Conservation (phyloP, 2,888 invertebrate species). For the Amitus sp. region DNA sequence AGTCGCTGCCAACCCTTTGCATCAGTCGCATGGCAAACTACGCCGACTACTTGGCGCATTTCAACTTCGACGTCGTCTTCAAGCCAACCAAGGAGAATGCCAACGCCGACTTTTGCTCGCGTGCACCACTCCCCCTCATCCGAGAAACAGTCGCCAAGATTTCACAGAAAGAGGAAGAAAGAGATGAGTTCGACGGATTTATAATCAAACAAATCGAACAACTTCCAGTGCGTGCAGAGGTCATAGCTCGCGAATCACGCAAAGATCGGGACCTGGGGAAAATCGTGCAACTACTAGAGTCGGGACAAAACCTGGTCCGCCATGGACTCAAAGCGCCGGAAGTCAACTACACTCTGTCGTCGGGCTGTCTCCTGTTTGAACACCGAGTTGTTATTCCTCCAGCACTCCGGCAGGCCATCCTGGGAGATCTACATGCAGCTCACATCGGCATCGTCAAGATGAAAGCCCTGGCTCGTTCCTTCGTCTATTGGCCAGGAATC, state of each 20-base stretch:
- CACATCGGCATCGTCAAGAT: constrained; percentile 23
- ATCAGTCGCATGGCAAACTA: constrained; percentile 29
- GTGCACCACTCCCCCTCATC: neutral
- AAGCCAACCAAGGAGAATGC: constrained; percentile 13
- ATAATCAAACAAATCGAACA: neutral
- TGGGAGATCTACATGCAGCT: constrained; percentile 13
- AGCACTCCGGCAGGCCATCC: neutral
- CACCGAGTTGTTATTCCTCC: constrained; percentile 13
- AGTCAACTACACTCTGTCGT: constrained; percentile 4
- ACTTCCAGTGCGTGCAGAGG: neutral
- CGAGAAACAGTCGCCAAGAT: no score
- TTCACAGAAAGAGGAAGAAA: neutral
- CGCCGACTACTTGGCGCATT: constrained; percentile 21
- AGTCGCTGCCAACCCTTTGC: constrained; percentile 15
- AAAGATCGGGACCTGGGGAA: constrained; percentile 6
- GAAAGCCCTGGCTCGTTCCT: constrained; percentile 14
- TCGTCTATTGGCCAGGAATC: constrained; percentile 22
- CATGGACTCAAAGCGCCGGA: constrained; percentile 13
- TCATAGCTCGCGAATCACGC: constrained; percentile 3
- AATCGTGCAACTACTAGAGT: constrained; percentile 4
- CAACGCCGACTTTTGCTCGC: constrained; percentile 21
- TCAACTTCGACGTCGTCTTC: constrained; percentile 15
- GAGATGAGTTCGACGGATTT: constrained; percentile 1
- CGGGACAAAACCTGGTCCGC: neutral
- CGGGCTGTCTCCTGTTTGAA: constrained; percentile 11